phyloP scores from a whole-genome alignment of 92 coral and sea anemone species.

The Anthopleura xanthogrammica region DNA sequence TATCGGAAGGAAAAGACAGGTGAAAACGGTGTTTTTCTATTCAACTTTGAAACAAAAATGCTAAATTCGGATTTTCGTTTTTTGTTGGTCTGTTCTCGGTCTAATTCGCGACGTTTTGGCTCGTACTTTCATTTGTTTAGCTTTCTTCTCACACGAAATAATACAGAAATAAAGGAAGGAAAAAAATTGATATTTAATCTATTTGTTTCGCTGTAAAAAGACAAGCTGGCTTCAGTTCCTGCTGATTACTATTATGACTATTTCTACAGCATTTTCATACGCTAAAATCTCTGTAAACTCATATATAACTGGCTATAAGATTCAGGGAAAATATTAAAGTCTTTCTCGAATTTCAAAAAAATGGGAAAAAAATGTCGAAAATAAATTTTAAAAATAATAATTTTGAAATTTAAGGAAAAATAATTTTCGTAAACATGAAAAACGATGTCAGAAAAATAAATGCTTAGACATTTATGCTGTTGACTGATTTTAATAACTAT shows the following conservation, averaged over 20 bases:
- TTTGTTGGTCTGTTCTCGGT: background rate
- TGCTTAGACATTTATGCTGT: background rate
- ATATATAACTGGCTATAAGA: background rate
- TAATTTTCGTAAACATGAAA: background rate
- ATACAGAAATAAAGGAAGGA: background rate
- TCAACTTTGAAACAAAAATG: background rate
- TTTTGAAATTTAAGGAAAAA: too few species aligned
- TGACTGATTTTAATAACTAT: background rate
- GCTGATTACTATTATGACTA: too few species aligned
- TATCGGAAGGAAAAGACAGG: background rate
- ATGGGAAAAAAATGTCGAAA: too few species aligned
- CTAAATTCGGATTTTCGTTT: background rate
- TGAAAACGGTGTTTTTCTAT: background rate
- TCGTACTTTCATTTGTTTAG: background rate
- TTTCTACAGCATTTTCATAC: background rate
- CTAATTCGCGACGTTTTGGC: background rate
- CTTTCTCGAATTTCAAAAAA: too few species aligned
- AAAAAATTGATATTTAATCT: too few species aligned
- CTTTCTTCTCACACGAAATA: background rate
- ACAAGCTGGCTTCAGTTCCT: background rate
- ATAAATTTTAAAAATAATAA: too few species aligned
- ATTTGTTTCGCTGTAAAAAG: background rate
- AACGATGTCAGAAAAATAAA: background rate
- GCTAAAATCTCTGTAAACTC: background rate
- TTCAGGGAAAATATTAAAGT: too few species aligned